Evolutionary conservation across 1,140 invertebrate species (phyloP).

Genomic region (Trachymyrmex septentrionalis): DNA sequence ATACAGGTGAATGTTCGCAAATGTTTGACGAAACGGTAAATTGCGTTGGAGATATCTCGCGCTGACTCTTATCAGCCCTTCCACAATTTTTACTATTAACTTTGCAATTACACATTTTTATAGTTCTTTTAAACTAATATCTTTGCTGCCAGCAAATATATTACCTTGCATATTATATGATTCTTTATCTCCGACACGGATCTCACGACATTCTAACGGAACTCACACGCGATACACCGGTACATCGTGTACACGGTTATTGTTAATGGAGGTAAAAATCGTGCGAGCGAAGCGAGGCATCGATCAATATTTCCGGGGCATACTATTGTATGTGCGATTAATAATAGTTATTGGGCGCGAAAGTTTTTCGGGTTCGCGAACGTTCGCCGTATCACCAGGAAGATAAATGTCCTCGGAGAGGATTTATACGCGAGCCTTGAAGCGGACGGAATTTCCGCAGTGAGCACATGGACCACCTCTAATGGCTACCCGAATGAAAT

Average conservation of each 20-base stretch:
- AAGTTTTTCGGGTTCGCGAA: background rate
- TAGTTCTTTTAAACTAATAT: background rate
- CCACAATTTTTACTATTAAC: too few relatives aligned
- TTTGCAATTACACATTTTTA: too few relatives aligned
- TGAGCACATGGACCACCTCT: conserved; percentile 8
- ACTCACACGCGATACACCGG: background rate
- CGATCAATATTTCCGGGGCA: conserved; percentile 21
- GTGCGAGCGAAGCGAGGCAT: background rate
- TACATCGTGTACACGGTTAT: background rate
- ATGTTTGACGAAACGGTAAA: too few relatives aligned
- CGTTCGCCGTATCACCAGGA: background rate
- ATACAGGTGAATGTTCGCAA: too few relatives aligned
- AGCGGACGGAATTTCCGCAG: conserved; percentile 2
- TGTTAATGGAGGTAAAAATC: conserved; percentile 28
- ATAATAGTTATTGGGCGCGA: conserved; percentile 24
- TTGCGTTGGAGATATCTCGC: too few relatives aligned
- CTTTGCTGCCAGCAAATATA: background rate
- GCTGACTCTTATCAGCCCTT: too few relatives aligned
- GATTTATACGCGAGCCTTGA: background rate
- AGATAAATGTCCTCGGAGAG: conserved; percentile 37
- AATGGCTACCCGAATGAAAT: conserved; percentile 49
- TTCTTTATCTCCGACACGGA: conserved; percentile 17
- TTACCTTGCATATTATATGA: background rate
- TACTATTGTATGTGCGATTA: conserved; percentile 25
- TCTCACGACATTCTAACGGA: conserved; percentile 15